phyloP scores from a whole-genome alignment of 2,113 vertebrate species.

The Danionella cerebrum region DNA sequence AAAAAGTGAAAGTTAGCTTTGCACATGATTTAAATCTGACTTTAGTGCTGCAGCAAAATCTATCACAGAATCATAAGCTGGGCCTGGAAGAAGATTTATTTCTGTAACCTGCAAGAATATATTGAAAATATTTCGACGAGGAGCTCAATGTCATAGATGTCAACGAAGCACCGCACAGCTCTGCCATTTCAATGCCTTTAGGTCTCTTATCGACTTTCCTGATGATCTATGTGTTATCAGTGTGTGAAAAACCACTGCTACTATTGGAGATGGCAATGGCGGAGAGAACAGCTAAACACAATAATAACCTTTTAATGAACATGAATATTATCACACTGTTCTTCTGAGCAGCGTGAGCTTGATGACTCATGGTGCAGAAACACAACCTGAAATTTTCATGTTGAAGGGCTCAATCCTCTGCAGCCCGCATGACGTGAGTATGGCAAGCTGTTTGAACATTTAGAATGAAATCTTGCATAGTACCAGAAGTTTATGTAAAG shows the following conservation, averaged over 20 bases:
- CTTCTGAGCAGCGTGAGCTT: background rate
- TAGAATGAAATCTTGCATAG: too few species aligned
- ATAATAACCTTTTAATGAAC: background rate
- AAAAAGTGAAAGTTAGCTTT: too few species aligned
- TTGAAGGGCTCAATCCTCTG: slow-evolving; percentile 15
- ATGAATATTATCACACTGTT: slow-evolving; percentile 7
- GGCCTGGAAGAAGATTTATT: too few species aligned
- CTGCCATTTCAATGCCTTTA: background rate
- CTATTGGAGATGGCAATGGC: background rate
- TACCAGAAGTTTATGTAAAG: too few species aligned
- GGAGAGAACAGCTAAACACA: background rate
- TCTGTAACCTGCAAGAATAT: too few species aligned
- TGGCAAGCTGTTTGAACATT: background rate
- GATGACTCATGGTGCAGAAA: slow-evolving; percentile 32
- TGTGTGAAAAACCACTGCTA: slow-evolving; percentile 2
- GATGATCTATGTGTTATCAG: slow-evolving; percentile 13
- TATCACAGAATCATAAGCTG: too few species aligned
- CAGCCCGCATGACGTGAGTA: slow-evolving; percentile 25
- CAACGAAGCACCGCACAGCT: background rate
- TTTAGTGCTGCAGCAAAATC: too few species aligned
- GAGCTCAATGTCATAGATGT: slow-evolving; percentile 25
- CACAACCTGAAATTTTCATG: background rate
- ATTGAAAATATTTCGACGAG: too few species aligned
- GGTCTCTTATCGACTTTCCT: background rate
- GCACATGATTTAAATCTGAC: too few species aligned